A percentile compares a stretch with the other conserved stretches of the same genome.
These are phyloP conservation scores for Chalcosyrphus nemorum DNA, from an alignment of 2,888 invertebrate species.

Conservation along the genomic window DNA sequence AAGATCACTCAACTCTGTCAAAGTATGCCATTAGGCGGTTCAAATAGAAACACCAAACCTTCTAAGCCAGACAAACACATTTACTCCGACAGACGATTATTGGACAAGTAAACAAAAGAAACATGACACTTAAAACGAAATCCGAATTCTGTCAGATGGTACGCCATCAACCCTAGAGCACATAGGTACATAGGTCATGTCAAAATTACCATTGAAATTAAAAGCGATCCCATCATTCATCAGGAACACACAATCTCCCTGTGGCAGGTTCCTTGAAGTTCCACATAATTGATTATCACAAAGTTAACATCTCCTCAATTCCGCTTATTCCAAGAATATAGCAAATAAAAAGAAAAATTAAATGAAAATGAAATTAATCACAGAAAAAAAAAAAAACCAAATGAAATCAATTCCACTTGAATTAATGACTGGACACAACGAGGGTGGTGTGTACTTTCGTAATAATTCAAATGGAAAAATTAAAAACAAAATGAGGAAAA, in stretches of 20 bases:
- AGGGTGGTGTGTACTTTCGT: not conserved
- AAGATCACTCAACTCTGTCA: too few species aligned
- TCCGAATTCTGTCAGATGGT: not conserved
- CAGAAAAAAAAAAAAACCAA: not conserved
- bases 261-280: not conserved
- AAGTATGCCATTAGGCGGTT: too few species aligned
- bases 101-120: not conserved
- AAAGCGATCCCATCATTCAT: not conserved
- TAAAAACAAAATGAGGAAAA: not conserved
- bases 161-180: not conserved
- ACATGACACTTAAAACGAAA: not conserved
- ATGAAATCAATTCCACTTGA: not conserved
- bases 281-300: not conserved
- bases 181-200: not conserved
- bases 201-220: not conserved
- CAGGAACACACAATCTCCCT: not conserved
- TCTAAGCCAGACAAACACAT: too few species aligned
- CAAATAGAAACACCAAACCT: too few species aligned
- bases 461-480: not conserved
- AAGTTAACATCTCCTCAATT: not conserved
- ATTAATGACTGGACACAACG: not conserved
- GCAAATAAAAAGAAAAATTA: not conserved
- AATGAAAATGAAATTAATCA: not conserved
- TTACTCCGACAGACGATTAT: too few species aligned
- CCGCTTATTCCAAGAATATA: not conserved